Evolutionary conservation across 1,140 invertebrate species (phyloP).

Genomic region (Brachionus angularis): DNA sequence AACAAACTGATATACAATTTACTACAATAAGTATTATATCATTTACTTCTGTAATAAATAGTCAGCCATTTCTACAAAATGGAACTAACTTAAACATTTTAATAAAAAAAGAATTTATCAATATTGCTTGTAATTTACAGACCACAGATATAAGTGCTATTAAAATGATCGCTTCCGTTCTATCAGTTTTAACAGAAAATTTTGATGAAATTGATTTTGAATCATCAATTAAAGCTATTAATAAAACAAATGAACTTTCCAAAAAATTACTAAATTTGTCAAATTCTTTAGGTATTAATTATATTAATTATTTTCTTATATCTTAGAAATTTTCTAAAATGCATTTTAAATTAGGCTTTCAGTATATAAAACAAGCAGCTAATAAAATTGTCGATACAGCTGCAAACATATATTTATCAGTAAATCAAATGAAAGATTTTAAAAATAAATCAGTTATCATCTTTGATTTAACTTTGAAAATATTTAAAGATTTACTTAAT

Average conservation of each 20-base stretch:
- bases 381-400: constrained; percentile 17
- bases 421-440: too few species aligned
- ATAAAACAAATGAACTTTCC: not conserved
- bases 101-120: not conserved
- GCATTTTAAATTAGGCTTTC: not conserved
- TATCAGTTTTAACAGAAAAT: constrained; percentile 18
- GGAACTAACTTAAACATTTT: not conserved
- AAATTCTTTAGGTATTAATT: too few species aligned
- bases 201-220: not conserved
- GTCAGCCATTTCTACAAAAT: not conserved
- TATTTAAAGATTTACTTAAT: not conserved
- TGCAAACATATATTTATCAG: not conserved
- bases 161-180: constrained; percentile 14
- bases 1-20: not conserved
- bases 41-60: not conserved
- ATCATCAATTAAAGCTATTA: not conserved
- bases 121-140: not conserved
- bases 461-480: not conserved
- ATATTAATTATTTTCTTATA: too few species aligned
- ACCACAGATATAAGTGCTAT: constrained; percentile 3
- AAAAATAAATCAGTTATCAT: not conserved
- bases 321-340: too few species aligned
- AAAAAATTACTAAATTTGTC: not conserved
- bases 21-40: not conserved
- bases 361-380: constrained; percentile 8